Percentiles rank a stretch among this genome's conserved stretches.
Evolutionary conservation across 2,797 vertebrate species (phyloP).

Genomic region (Distichodus sexfasciatus): DNA sequence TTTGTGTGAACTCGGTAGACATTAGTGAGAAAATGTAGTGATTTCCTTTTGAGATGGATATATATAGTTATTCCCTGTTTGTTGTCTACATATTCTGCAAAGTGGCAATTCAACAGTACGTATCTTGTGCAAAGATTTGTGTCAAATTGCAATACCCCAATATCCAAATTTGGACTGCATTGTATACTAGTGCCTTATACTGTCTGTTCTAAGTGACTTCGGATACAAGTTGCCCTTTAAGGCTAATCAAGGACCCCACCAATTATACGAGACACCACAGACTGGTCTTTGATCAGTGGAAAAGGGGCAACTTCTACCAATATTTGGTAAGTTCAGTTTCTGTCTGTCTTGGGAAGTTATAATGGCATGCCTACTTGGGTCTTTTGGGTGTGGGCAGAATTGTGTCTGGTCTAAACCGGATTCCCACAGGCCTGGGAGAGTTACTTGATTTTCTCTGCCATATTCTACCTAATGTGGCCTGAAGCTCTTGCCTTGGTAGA

Average conservation of each 20-base stretch:
- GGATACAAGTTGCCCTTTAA: slow-evolving; percentile 38
- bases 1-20: slow-evolving; percentile 33
- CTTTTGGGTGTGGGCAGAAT: slow-evolving; percentile 63
- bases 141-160: slow-evolving; percentile 46
- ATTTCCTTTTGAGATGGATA: slow-evolving; percentile 19
- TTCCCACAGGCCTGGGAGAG: slow-evolving; percentile 27
- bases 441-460: slow-evolving; percentile 37
- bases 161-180: slow-evolving; percentile 68
- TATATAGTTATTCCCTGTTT: slow-evolving; percentile 17
- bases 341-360: slow-evolving; percentile 6
- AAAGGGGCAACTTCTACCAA: slow-evolving; percentile 3
- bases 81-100: slow-evolving; percentile 26
- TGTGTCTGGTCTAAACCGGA: slow-evolving; percentile 52
- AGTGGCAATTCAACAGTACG: slow-evolving; percentile 32
- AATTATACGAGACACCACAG: neutral
- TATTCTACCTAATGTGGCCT: slow-evolving; percentile 53
- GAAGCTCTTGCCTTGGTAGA: slow-evolving; percentile 73
- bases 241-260: slow-evolving; percentile 28
- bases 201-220: slow-evolving; percentile 56
- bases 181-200: slow-evolving; percentile 80
- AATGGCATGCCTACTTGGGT: slow-evolving; percentile 50
- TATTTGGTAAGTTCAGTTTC: slow-evolving; percentile 14
- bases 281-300: neutral
- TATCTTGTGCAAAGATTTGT: slow-evolving; percentile 11
- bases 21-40: slow-evolving; percentile 30